Percentiles rank a stretch among this genome's conserved stretches.
Evolutionary conservation across 2,888 invertebrate species (phyloP).

Genomic region (Agriotes lineatus): DNA sequence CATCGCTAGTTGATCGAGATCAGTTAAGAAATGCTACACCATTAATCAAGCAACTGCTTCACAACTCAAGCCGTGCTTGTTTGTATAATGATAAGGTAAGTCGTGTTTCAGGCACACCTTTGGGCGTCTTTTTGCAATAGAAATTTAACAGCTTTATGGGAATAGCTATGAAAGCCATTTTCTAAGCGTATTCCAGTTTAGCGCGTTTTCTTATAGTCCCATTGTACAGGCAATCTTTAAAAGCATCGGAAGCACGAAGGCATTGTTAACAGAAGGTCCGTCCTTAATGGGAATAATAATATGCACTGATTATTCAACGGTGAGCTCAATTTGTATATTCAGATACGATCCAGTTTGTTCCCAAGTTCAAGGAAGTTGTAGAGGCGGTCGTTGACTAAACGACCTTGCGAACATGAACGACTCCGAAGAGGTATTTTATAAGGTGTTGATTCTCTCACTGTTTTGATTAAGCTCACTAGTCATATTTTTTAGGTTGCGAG

Average conservation of each 20-base stretch:
- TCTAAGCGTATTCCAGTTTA: not conserved
- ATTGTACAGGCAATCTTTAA: slow-evolving; percentile 28
- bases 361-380: slow-evolving; percentile 62
- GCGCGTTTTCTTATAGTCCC: slow-evolving; percentile 17
- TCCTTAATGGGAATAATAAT: slow-evolving; percentile 40
- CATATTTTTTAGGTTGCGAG: too few relatives aligned
- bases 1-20: too few relatives aligned
- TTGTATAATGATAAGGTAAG: too few relatives aligned
- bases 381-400: slow-evolving; percentile 62
- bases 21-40: too few relatives aligned
- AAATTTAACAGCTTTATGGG: not conserved
- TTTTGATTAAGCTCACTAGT: too few relatives aligned
- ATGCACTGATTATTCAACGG: slow-evolving; percentile 38
- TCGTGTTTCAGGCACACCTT: too few relatives aligned
- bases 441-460: too few relatives aligned
- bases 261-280: slow-evolving; percentile 31
- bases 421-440: slow-evolving; percentile 26
- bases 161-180: not conserved
- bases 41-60: too few relatives aligned
- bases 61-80: too few relatives aligned
- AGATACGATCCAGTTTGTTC: slow-evolving; percentile 55
- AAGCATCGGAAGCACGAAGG: slow-evolving; percentile 39
- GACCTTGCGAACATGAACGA: slow-evolving; percentile 53
- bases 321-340: slow-evolving; percentile 40
- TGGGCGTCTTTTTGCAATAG: not conserved